phyloP scores from a whole-genome alignment of 2,888 invertebrate genomes.

The Drosophila parthenogenetica region DNA sequence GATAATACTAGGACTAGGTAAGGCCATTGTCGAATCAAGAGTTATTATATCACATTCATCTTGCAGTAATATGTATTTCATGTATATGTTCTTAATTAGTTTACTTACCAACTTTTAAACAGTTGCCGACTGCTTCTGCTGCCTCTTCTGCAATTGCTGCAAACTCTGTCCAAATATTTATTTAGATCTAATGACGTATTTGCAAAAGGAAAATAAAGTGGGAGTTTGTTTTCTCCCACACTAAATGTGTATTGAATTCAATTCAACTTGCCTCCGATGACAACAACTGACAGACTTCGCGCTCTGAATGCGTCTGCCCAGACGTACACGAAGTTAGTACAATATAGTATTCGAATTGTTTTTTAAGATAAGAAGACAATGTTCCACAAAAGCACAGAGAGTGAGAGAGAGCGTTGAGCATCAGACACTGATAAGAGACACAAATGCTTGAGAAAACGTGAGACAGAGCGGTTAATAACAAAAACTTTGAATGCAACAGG shows the following conservation, averaged over 20 bases:
- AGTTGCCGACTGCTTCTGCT: slow-evolving; percentile 43
- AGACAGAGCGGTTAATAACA: slow-evolving; percentile 32
- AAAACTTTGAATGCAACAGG: slow-evolving; percentile 29
- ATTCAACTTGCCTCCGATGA: slow-evolving; percentile 38
- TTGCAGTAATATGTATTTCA: slow-evolving; percentile 1
- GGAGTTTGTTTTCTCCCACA: background rate
- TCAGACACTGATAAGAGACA: slow-evolving; percentile 57
- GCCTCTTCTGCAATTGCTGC: slow-evolving; percentile 46
- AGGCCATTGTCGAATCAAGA: slow-evolving; percentile 55
- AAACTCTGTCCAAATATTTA: slow-evolving; percentile 55
- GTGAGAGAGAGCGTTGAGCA: slow-evolving; percentile 32
- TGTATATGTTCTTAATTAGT: slow-evolving; percentile 26
- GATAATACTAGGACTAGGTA: slow-evolving; percentile 73
- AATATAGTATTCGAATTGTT: slow-evolving; percentile 59
- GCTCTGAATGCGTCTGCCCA: slow-evolving; percentile 65
- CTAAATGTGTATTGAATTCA: slow-evolving; percentile 9
- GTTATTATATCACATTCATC: slow-evolving; percentile 50
- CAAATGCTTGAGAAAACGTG: slow-evolving; percentile 19
- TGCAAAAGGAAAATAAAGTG: background rate
- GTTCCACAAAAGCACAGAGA: slow-evolving; percentile 16
- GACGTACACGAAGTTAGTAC: slow-evolving; percentile 47
- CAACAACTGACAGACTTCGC: slow-evolving; percentile 62
- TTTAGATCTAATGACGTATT: slow-evolving; percentile 9
- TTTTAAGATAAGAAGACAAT: slow-evolving; percentile 69
- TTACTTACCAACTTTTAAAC: slow-evolving; percentile 53